These are phyloP conservation scores for Camptogramma bilineatum DNA, from an alignment of 2,888 invertebrate species.

Conservation along the genomic window DNA sequence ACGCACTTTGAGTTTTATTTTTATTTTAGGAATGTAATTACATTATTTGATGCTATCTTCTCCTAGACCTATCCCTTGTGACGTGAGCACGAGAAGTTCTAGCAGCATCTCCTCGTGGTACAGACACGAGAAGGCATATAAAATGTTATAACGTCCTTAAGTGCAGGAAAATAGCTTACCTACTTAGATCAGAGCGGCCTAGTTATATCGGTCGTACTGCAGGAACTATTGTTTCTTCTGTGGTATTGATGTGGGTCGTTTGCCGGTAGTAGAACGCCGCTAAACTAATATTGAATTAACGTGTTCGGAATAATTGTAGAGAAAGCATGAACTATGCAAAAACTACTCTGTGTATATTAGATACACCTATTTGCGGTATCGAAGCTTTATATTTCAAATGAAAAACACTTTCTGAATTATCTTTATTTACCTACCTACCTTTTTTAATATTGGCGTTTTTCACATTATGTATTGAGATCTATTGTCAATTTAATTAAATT, in stretches of 20 bases:
- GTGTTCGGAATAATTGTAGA: conserved; percentile 77
- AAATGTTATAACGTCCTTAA: too few species aligned
- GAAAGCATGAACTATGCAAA: conserved; percentile 63
- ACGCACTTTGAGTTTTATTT: too few species aligned
- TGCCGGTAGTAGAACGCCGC: conserved; percentile 58
- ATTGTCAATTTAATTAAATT: neutral
- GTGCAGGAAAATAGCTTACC: neutral
- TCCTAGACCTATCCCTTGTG: too few species aligned
- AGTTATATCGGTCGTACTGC: neutral
- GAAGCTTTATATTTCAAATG: neutral
- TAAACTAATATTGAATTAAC: conserved; percentile 83
- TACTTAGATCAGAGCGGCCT: neutral
- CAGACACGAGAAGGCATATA: too few species aligned
- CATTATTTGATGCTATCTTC: too few species aligned
- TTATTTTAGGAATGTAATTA: too few species aligned
- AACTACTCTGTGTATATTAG: conserved; percentile 46
- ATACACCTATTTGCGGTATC: conserved; percentile 18
- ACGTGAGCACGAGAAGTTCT: too few species aligned
- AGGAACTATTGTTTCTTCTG: conserved; percentile 8
- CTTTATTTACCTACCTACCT: neutral
- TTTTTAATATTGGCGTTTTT: neutral
- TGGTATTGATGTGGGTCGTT: conserved; percentile 57
- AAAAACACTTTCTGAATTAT: neutral
- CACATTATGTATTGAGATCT: neutral
- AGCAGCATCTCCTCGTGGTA: too few species aligned